Evolutionary conservation across 2,888 invertebrate species (phyloP), one percentile per base, ranked within the genome.

Genomic region (Synergus itoensis): DNA sequence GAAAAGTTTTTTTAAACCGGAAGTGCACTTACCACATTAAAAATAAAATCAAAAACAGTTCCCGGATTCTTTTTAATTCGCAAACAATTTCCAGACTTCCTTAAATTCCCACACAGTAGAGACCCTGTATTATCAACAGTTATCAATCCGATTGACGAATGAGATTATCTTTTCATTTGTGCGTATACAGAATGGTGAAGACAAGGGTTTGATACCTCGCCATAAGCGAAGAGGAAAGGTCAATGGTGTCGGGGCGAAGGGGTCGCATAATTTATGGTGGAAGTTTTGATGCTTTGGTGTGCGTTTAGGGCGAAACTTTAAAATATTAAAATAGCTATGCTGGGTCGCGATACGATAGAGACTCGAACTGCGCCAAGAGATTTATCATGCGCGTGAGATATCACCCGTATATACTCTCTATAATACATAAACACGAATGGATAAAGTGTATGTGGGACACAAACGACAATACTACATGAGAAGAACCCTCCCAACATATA

Each of bases 301-400:
- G 86, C 88, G 84, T 88, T 89, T 87, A 87, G 88, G 89, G 88
- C 86, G 86, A 86, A 87, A 89, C 84, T 89, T 89, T 89, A 88
- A 89, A 89, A 89, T 89, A 89, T 89, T 89, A 89, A 89, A 89
- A 89, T 88, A 87, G 87, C 86, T 84, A 85, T 77, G 83, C 48
- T n/a, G 75, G 77, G 60, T 62, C 62, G 85, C 85, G 87, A 86
- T 86, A 85, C 85, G 89, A 88, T 86, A 86, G 85, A 85, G 85
- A 86, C 86, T 73, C 48, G 73, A 73, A 73, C 73, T 53, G 40
- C 73, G 40, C 73, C 73, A 73, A 73, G 73, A 73, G 73, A 73
- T 73, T 73, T 73, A 73, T 73, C 73, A 73, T 73, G 73, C 73
- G 73, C 73, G 53, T 16, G 73, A 73, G 53, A 73, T 53, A 73